These are phyloP conservation scores for Eudyptes chrysolophus DNA, from an alignment of 2,113 vertebrate species.

Conservation along the genomic window DNA sequence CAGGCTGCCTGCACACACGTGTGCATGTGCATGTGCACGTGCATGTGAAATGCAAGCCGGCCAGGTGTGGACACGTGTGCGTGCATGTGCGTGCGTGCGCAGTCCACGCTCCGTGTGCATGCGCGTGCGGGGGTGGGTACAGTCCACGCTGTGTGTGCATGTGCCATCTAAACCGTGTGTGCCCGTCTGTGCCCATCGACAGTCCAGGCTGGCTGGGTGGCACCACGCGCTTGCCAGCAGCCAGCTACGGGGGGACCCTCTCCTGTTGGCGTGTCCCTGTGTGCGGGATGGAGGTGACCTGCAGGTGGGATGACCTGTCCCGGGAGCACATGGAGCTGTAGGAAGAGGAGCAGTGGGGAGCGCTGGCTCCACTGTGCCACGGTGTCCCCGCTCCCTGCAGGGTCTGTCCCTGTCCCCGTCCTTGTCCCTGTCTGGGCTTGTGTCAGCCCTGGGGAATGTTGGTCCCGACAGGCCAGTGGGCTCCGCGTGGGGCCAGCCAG, in stretches of 20 bases:
- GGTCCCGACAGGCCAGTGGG: neutral
- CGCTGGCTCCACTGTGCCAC: accelerated
- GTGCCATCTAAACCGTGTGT: neutral
- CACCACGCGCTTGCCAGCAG: neutral
- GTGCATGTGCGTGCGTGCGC: neutral
- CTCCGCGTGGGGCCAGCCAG: accelerated
- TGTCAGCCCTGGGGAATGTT: accelerated
- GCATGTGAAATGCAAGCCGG: neutral
- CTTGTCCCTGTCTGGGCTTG: neutral
- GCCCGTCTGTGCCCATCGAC: neutral
- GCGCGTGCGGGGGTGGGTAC: neutral
- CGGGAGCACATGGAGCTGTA: accelerated
- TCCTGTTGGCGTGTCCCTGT: accelerated
- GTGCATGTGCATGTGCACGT: neutral
- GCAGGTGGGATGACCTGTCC: neutral
- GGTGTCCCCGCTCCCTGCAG: accelerated
- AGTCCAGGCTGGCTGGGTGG: neutral
- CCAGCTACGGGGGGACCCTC: neutral
- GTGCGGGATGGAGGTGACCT: accelerated
- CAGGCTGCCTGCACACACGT: neutral
- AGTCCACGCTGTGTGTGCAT: accelerated
- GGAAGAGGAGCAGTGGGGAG: too few species aligned
- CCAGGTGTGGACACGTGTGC: neutral
- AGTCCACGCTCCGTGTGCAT: accelerated
- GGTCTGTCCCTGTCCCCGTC: neutral